Evolutionary conservation across 2,888 invertebrate species (phyloP), one percentile per base, ranked within the genome.

Genomic region (Zygaena filipendulae): DNA sequence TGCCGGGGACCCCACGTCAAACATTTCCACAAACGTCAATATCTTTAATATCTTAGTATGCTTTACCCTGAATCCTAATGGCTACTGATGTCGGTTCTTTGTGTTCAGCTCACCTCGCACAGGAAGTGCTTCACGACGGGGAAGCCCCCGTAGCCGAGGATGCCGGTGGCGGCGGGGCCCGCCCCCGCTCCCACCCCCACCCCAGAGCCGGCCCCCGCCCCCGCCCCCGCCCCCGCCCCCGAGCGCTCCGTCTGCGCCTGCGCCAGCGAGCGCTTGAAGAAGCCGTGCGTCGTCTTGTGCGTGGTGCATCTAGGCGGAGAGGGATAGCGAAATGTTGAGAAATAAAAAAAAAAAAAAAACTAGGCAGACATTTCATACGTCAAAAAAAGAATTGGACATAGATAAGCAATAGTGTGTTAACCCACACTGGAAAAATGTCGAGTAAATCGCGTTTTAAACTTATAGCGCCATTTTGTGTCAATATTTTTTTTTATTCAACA

Each of bases 201-300:
- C 0, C 77, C 77, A 19, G 77, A 74, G 1, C 74, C 72, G 2
- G 69, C 52, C 3, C 72, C 68, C 1, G 62, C 60, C 2, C 59
- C 52, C 12, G 59, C 56, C 0, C 60, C 50, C 0, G 60, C 53
- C 0, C 54, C 60, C 0, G 51, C 47, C 2, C 47, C 42, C 2
- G 45, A 41, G 16, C 5, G 16, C 16, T 16, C 3, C 23, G 46
- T 51, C 42, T 59, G 52, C 2, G 51, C 50, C n/a, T 63, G 66
- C 0, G 60, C 59, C 3, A 67, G 36, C 0, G 61, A 57, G 0
- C 77, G 66, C 43, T 77, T 80, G 56, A 75, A 80, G 43, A 77
- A 77, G 0, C 81, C 81, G 40, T 81, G 81, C 0, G 81, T 77
- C 0, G 80, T 81, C 38, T 81, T 81, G 40, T 81, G 81, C 0